phyloP scores from a whole-genome alignment of 2,113 vertebrate genomes.

The Pavo muticus region DNA sequence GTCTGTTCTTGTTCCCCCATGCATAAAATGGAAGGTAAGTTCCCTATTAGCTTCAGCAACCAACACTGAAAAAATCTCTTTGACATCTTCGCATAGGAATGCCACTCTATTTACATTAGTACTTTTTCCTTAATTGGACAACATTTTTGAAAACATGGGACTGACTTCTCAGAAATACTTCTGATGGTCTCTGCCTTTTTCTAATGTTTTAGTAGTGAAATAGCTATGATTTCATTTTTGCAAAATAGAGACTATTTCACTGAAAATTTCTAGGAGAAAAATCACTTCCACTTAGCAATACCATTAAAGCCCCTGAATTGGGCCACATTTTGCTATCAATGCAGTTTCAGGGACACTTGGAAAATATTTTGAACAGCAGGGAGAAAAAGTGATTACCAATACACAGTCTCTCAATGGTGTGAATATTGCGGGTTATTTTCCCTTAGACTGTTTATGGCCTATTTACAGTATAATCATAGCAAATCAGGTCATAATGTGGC shows the following conservation, averaged over 20 bases:
- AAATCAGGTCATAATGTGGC: slow-evolving; percentile 40
- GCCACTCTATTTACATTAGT: background rate
- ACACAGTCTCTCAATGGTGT: slow-evolving; percentile 15
- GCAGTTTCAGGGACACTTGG: background rate
- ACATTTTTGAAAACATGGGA: background rate
- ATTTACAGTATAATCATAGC: slow-evolving; percentile 51
- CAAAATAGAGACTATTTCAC: slow-evolving; percentile 41
- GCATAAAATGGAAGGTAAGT: background rate
- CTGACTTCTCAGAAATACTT: slow-evolving; percentile 17
- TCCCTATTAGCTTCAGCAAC: background rate
- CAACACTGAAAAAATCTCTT: background rate
- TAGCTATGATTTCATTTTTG: background rate
- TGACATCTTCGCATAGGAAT: background rate
- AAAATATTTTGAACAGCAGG: slow-evolving; percentile 62
- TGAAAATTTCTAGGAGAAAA: slow-evolving; percentile 34
- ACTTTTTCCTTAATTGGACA: slow-evolving; percentile 11
- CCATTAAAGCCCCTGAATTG: slow-evolving; percentile 46
- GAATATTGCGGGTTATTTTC: slow-evolving; percentile 60
- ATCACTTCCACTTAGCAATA: slow-evolving; percentile 33
- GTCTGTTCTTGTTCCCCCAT: background rate
- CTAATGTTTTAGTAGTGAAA: slow-evolving; percentile 9
- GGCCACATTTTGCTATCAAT: slow-evolving; percentile 36
- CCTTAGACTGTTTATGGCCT: slow-evolving; percentile 51
- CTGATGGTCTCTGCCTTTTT: background rate
- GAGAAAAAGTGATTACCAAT: slow-evolving; percentile 37